These are phyloP conservation scores for Peromyscus polionotus DNA, from an alignment of 2,113 vertebrate genomes.

Conservation along the genomic window DNA sequence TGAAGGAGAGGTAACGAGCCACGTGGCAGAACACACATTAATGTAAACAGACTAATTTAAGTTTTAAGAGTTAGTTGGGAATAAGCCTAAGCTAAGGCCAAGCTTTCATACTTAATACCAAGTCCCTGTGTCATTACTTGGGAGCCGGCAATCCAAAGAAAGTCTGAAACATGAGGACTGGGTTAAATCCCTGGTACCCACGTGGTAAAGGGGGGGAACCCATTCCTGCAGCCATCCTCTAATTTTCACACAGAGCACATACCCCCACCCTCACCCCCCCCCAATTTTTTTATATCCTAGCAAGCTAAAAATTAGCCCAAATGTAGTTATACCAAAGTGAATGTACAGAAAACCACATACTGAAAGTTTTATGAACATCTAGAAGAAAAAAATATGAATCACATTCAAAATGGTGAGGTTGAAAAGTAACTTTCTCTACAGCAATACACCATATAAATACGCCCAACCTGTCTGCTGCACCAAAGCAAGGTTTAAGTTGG, in stretches of 20 bases:
- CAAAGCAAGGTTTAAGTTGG: slow-evolving; percentile 40
- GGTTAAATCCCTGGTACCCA: background rate
- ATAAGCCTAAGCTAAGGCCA: background rate
- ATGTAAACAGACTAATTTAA: background rate
- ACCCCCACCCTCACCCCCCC: background rate
- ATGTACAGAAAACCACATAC: background rate
- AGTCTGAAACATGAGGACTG: background rate
- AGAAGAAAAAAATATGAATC: background rate
- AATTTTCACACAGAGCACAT: background rate
- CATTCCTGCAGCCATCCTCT: background rate
- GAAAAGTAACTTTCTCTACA: background rate
- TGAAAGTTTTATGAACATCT: background rate
- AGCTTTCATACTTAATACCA: background rate
- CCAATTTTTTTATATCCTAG: background rate
- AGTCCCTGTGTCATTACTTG: background rate
- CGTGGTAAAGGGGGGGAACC: background rate
- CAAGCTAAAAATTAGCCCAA: slow-evolving; percentile 27
- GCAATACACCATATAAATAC: background rate
- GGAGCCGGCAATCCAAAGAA: background rate
- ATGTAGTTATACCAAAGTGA: background rate
- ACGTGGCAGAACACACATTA: background rate
- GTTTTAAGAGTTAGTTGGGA: background rate
- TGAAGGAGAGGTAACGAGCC: background rate
- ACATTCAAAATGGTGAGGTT: background rate
- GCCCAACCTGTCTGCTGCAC: background rate